Evolutionary conservation across 2,888 invertebrate genomes (phyloP).

Genomic region (Onthophagus sagittarius): DNA sequence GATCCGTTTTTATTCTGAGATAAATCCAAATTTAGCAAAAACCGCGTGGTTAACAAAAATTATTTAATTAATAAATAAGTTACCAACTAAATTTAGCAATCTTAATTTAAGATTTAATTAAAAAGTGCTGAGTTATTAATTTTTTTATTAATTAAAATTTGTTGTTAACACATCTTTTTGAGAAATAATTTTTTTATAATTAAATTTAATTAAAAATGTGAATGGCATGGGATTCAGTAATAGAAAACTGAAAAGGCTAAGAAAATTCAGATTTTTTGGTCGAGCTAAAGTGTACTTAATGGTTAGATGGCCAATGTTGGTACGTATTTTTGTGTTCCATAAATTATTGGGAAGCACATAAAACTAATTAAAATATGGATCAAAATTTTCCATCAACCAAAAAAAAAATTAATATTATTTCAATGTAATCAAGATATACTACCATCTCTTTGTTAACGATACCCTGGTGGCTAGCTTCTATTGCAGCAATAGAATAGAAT

Average conservation of each 20-base stretch:
- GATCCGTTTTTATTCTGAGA: background rate
- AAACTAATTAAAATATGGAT: background rate
- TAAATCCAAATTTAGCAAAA: background rate
- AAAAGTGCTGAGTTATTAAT: background rate
- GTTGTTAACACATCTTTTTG: background rate
- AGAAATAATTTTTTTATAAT: background rate
- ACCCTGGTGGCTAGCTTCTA: background rate
- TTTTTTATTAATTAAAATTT: background rate
- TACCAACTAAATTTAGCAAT: background rate
- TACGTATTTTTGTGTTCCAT: constrained; percentile 34
- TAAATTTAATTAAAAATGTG: background rate
- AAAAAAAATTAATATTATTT: no score
- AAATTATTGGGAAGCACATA: constrained; percentile 1
- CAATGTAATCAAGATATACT: no score
- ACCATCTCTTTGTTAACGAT: background rate
- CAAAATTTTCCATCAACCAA: no score
- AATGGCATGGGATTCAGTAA: constrained; percentile 52
- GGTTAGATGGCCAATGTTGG: constrained; percentile 59
- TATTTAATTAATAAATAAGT: background rate
- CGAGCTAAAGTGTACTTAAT: constrained; percentile 59
- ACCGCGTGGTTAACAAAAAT: background rate
- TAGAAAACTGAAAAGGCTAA: constrained; percentile 54
- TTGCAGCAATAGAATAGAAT: background rate
- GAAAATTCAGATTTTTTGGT: constrained; percentile 58
- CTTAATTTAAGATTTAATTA: background rate